Conservation (phyloP, 2,797 vertebrate genomes). For the Enoplosus armatus region DNA sequence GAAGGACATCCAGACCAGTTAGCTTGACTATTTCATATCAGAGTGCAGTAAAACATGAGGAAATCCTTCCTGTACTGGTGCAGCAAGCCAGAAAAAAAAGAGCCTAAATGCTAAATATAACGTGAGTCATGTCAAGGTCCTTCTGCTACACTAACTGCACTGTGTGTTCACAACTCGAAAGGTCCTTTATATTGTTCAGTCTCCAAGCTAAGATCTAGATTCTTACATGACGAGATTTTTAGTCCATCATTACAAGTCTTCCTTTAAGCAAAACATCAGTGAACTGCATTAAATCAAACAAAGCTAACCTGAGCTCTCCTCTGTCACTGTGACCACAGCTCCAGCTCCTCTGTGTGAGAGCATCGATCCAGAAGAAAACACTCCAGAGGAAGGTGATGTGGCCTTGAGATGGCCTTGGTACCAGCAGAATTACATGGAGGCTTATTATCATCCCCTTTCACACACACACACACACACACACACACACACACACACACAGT, state of each 20-base stretch:
- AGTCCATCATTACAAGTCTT: neutral
- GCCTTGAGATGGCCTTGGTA: conserved; percentile 80
- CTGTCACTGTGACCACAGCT: conserved; percentile 38
- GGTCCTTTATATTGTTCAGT: neutral
- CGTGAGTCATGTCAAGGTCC: neutral
- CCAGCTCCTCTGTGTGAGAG: conserved; percentile 25
- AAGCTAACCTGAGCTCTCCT: conserved; percentile 13
- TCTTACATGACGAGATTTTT: neutral
- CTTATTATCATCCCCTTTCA: conserved; percentile 69
- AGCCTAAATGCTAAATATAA: neutral
- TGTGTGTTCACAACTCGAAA: neutral
- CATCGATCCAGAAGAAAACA: conserved; percentile 69
- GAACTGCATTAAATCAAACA: neutral
- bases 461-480: conserved; percentile 28
- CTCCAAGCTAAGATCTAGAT: neutral
- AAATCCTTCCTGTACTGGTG: neutral
- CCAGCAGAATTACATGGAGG: conserved; percentile 69
- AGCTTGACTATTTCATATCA: neutral
- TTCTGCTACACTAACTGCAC: neutral
- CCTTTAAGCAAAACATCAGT: neutral
- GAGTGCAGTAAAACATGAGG: neutral
- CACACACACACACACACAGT: conserved; percentile 26
- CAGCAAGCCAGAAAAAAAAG: neutral
- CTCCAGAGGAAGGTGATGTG: conserved; percentile 63
- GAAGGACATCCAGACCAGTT: neutral